Evolutionary conservation across 92 coral and sea anemone genomes (phyloP), one percentile per base, ranked within the genome.

Genomic region (Paragorgia papillata): DNA sequence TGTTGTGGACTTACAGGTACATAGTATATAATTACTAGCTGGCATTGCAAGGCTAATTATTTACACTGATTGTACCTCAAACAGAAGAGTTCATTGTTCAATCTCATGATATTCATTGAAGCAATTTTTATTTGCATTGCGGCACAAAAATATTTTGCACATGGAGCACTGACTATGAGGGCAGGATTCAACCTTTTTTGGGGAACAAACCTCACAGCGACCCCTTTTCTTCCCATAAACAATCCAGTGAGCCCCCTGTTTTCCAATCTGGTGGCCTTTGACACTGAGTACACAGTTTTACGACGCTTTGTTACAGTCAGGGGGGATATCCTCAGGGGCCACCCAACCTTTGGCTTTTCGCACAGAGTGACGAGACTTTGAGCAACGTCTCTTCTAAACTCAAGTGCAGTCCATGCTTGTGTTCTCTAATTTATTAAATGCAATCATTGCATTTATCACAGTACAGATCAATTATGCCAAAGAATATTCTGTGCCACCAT

Each of bases 401-500:
- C 80, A 28, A 84, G 59, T 25, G 80, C 46, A 51, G 8, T 4
- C 58, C 33, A 69, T 51, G 35, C 58, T 62, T 28, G 57, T 62
- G 66, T 62, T 30, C 50, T 69, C 84, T 13, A 79, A 5, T 53
- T 82, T 69, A 12, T 60, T 75, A 28, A 74, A 81, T 24, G 83
- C 75, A 67, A 86, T 78, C 57, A 75, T 41, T 48, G 90, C 86
- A 76, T 82, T 86, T n/a, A 81, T 31, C 7, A 86, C 59, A 49
- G 86, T 76, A n/a, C 19, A 80, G 84, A 63, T 86, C 83, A 75
- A 81, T 81, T 18, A 81, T 86, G 28, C 80, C 75, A 31, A 81
- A 85, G 68, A 85, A 81, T 19, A 75, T 74, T 31, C 80, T 75
- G 31, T 74, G 74, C 86, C 83, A 85, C 86, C 86, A 85, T 76